Evolutionary conservation across 2,888 invertebrate genomes (phyloP).

Genomic region (Deladenus siricidicola): DNA sequence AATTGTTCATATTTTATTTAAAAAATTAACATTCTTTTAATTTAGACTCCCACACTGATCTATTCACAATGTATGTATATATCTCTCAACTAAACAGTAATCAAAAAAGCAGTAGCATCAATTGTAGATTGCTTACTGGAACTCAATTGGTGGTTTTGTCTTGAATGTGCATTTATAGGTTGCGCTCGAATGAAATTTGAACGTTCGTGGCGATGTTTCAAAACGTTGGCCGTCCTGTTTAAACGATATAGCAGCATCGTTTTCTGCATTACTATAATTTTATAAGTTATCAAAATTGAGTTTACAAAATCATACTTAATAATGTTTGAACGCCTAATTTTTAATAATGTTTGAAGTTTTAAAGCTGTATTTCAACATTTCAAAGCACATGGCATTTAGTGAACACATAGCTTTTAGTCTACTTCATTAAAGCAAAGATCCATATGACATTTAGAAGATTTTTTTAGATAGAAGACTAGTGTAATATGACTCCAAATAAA

Average conservation of each 20-base stretch:
- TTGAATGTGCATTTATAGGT: constrained; percentile 40
- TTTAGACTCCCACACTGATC: background rate
- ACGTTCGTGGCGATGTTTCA: constrained; percentile 39
- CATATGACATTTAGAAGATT: too few relatives aligned
- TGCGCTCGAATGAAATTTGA: constrained; percentile 43
- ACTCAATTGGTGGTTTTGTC: constrained; percentile 39
- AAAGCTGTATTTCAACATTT: background rate
- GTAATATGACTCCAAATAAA: background rate
- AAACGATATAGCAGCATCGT: constrained; percentile 41
- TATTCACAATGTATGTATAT: background rate
- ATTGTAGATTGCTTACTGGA: constrained; percentile 32
- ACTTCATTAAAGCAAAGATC: too few relatives aligned
- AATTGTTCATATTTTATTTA: constrained; percentile 7
- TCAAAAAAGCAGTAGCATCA: too few relatives aligned
- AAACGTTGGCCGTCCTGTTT: constrained; percentile 50
- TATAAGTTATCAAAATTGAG: background rate
- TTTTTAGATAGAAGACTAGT: too few relatives aligned
- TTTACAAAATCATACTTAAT: background rate
- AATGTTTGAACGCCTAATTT: background rate
- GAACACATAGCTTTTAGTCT: too few relatives aligned
- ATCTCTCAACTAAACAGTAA: background rate
- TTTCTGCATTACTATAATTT: constrained; percentile 37
- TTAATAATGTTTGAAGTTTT: background rate
- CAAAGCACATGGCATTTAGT: too few relatives aligned
- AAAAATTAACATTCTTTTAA: background rate